Conservation (phyloP, 2,888 invertebrate species). For the Pyrgus malvae region DNA sequence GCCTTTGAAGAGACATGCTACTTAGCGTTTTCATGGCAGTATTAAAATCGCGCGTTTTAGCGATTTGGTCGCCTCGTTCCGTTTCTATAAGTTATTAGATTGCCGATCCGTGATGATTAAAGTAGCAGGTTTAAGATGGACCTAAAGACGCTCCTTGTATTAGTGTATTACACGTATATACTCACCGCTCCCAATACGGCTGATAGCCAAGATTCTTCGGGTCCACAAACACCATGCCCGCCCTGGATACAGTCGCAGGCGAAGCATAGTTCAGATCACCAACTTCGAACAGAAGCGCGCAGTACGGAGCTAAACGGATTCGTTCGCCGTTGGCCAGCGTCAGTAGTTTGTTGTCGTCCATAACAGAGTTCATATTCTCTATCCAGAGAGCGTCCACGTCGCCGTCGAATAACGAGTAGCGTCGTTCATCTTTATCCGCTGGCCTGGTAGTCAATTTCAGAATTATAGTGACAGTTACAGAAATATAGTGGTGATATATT, state of each 20-base stretch:
- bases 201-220: slow-evolving; percentile 94
- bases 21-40: no score
- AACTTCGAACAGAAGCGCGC: slow-evolving; percentile 93
- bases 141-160: no score
- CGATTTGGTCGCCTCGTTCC: no score
- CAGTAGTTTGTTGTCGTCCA: slow-evolving; percentile 96
- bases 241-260: slow-evolving; percentile 95
- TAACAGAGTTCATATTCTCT: slow-evolving; percentile 98
- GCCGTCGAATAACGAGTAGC: slow-evolving; percentile 95
- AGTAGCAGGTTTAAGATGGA: no score
- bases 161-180: no score
- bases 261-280: slow-evolving; percentile 95
- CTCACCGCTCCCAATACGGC: slow-evolving; percentile 89
- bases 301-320: slow-evolving; percentile 90
- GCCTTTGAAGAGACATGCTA: no score
- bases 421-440: slow-evolving; percentile 86
- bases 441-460: slow-evolving; percentile 53
- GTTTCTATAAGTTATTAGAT: no score
- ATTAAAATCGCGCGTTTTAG: no score
- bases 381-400: slow-evolving; percentile 98
- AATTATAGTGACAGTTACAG: no score
- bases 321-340: slow-evolving; percentile 96
- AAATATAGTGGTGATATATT: no score
- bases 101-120: no score
- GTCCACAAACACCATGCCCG: slow-evolving; percentile 97